Evolutionary conservation across 1,140 invertebrate genomes (phyloP), one percentile per base, ranked within the genome.

Genomic region (Papilio polytes): DNA sequence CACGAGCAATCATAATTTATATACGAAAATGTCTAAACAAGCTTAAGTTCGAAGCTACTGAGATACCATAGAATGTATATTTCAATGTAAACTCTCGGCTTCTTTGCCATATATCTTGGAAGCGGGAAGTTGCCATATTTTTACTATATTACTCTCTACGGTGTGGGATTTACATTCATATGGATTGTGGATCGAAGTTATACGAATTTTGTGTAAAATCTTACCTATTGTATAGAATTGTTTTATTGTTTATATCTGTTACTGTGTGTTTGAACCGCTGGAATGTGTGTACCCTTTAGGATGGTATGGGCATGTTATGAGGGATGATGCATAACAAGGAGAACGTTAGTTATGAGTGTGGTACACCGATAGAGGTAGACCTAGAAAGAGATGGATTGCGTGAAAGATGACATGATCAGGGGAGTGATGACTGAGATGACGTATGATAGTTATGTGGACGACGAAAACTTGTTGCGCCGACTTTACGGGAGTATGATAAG

Each of bases 141-240:
- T 87, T 83, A 82, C 80, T 87, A 84, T 86, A 88, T 86, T 84
- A 86, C 83, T 81, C 78, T 84, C 83, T 82, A 89, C 86, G 84
- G 88, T 82, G 81, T 72, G 85, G 87, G 87, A 88, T 86, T 89
- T 86, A 87, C 84, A 89, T 89, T 87, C 84, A 82, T 85, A 86
- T 85, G 82, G 87, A 85, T 86, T 85, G 85, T 80, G 78, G 63
- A 78, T 56, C 77, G 63, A 66, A 59, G 78, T 56, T 48, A 81
- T 82, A 79, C 59, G 59, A 13, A 66, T 66, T 12, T 66, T 66
- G 22, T 59, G 56, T 26, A 66, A 66, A 66, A 12, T 6, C 18
- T 66, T 59, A 12, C n/a, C 12, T 59, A 59, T 59, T 22, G n/a
- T 26, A 22, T 26, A 4, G 20, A 63, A 63, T 63, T 8, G 20